These are phyloP conservation scores for Xanthia togata DNA, from an alignment of 2,888 invertebrate genomes.

Conservation along the genomic window DNA sequence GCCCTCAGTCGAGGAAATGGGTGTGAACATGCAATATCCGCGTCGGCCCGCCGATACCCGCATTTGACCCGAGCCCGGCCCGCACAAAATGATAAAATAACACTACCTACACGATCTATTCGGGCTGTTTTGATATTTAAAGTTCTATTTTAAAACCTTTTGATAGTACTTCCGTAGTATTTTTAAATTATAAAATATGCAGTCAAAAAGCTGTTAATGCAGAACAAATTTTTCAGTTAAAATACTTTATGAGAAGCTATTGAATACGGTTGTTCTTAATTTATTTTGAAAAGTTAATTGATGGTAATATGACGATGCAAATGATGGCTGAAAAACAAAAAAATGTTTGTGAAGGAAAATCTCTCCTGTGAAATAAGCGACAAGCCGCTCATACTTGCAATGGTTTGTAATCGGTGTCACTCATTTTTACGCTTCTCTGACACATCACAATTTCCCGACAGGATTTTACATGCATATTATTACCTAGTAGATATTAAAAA, in stretches of 20 bases:
- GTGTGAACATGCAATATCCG: constrained; percentile 77
- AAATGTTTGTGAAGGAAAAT: constrained; percentile 2
- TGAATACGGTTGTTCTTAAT: background rate
- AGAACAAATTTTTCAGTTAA: background rate
- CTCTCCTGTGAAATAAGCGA: constrained; percentile 6
- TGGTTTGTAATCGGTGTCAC: constrained; percentile 32
- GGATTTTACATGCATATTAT: constrained; percentile 9
- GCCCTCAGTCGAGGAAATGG: constrained; percentile 68
- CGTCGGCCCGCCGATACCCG: constrained; percentile 60
- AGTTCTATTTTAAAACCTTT: constrained; percentile 30
- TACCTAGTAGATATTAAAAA: background rate
- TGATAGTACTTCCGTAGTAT: background rate
- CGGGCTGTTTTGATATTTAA: constrained; percentile 37
- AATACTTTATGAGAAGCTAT: background rate
- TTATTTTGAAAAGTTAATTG: background rate
- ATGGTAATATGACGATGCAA: background rate
- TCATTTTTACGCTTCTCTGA: constrained; percentile 26
- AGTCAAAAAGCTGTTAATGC: background rate
- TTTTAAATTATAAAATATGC: constrained; percentile 14
- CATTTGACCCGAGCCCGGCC: constrained; percentile 45
- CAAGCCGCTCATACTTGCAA: background rate
- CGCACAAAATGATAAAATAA: constrained; percentile 72
- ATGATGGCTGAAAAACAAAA: constrained; percentile 7
- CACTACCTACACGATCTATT: constrained; percentile 28
- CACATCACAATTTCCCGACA: constrained; percentile 3